Conservation (phyloP, 1,140 invertebrate genomes). For the Oedothorax gibbosus region DNA sequence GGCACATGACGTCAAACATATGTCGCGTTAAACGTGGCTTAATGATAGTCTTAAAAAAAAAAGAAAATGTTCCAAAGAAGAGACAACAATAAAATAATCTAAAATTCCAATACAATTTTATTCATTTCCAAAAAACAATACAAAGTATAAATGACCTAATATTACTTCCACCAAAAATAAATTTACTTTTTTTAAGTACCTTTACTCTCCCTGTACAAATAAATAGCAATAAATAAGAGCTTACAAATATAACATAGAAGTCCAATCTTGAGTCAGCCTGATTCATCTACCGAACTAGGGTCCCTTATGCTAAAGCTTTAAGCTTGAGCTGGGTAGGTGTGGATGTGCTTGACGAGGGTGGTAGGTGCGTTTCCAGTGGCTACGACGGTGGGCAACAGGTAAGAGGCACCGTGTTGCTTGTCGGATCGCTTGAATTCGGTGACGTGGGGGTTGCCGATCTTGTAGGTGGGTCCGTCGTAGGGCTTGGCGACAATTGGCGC, state of each 20-base stretch:
- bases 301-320: background rate
- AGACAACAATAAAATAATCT: too few relatives aligned
- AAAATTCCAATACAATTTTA: too few relatives aligned
- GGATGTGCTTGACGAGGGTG: constrained; percentile 55
- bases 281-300: background rate
- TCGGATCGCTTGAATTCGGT: constrained; percentile 28
- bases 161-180: too few relatives aligned
- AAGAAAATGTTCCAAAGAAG: too few relatives aligned
- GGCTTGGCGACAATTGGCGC: constrained; percentile 36
- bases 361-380: constrained; percentile 34
- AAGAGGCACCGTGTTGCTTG: constrained; percentile 29
- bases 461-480: constrained; percentile 54
- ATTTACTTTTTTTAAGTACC: too few relatives aligned
- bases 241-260: background rate
- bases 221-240: constrained; percentile 25
- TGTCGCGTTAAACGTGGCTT: too few relatives aligned
- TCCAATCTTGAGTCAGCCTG: background rate
- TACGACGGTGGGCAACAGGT: constrained; percentile 44
- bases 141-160: too few relatives aligned
- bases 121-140: too few relatives aligned
- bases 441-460: constrained; percentile 48
- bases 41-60: too few relatives aligned
- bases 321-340: constrained; percentile 44
- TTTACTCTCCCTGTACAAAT: constrained; percentile 7
- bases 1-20: too few relatives aligned